Evolutionary conservation across 2,797 vertebrate genomes (phyloP).

Genomic region (Paratrypauchen microcephalus): DNA sequence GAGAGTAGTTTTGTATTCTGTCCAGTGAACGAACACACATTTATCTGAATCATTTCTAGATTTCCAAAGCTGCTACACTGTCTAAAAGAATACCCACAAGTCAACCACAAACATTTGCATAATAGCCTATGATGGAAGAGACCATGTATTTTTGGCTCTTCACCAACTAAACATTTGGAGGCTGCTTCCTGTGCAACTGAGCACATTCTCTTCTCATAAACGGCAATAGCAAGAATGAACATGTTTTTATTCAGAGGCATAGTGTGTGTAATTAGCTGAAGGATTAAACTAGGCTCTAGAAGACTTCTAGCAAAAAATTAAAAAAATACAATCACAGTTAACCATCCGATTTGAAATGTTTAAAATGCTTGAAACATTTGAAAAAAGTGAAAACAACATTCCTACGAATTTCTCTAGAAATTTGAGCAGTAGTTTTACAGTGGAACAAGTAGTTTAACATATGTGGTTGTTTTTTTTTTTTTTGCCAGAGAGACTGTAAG

Average conservation of each 20-base stretch:
- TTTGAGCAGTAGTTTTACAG: no score
- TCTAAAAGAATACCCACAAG: neutral
- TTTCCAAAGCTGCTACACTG: neutral
- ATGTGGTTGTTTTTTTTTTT: no score
- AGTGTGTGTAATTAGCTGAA: neutral
- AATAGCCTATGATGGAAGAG: neutral
- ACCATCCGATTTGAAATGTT: no score
- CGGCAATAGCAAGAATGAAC: slow-evolving; percentile 15
- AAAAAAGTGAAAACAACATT: neutral
- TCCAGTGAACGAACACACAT: neutral
- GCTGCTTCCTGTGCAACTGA: slow-evolving; percentile 2
- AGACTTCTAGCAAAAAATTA: neutral
- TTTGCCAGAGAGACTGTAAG: neutral
- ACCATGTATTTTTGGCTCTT: slow-evolving; percentile 4
- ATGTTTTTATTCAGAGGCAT: neutral
- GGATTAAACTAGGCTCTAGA: neutral
- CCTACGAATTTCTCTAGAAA: neutral
- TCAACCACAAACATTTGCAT: neutral
- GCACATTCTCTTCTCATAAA: neutral
- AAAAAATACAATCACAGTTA: no score
- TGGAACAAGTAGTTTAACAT: neutral
- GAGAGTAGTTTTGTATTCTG: neutral
- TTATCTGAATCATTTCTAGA: no score
- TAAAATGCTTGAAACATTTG: no score
- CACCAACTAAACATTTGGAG: neutral